phyloP scores from a whole-genome alignment of 2,797 vertebrate genomes.

The Anableps anableps region DNA sequence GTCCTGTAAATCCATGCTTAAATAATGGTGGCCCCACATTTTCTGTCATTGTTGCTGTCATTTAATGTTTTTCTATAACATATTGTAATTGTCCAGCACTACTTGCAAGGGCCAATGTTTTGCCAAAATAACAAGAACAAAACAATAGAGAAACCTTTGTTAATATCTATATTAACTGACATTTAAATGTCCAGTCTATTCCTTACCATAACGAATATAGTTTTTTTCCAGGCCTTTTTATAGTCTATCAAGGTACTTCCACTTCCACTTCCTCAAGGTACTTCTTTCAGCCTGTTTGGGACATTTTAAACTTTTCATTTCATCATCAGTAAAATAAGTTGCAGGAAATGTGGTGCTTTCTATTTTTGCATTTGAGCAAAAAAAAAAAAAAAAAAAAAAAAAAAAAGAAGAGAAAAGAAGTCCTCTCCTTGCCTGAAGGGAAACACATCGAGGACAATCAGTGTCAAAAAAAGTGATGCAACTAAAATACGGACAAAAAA shows the following conservation, averaged over 20 bases:
- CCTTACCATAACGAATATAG: constrained; percentile 60
- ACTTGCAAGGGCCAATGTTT: constrained; percentile 31
- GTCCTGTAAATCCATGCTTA: background rate
- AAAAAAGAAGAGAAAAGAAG: constrained; percentile 20
- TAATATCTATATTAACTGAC: constrained; percentile 58
- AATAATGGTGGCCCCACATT: background rate
- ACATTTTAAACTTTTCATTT: constrained; percentile 59
- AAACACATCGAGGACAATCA: constrained; percentile 68
- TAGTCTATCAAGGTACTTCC: constrained; percentile 44
- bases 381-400: constrained; percentile 20
- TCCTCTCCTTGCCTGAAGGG: constrained; percentile 58
- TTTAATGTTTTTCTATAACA: background rate
- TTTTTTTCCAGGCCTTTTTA: constrained; percentile 48
- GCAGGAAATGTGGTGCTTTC: constrained; percentile 48
- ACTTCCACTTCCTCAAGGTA: constrained; percentile 47
- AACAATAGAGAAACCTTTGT: constrained; percentile 44
- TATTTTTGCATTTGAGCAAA: constrained; percentile 61
- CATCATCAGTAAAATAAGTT: constrained; percentile 59
- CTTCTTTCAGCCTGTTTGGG: constrained; percentile 30
- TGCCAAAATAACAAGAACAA: constrained; percentile 30
- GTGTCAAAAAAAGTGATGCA: constrained; percentile 63
- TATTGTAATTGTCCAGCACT: background rate
- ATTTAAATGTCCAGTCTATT: constrained; percentile 56
- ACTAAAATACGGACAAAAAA: constrained; percentile 53
- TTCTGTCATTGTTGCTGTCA: background rate